Conservation (phyloP, 2,888 invertebrate genomes). For the Deilephila porcellus region DNA sequence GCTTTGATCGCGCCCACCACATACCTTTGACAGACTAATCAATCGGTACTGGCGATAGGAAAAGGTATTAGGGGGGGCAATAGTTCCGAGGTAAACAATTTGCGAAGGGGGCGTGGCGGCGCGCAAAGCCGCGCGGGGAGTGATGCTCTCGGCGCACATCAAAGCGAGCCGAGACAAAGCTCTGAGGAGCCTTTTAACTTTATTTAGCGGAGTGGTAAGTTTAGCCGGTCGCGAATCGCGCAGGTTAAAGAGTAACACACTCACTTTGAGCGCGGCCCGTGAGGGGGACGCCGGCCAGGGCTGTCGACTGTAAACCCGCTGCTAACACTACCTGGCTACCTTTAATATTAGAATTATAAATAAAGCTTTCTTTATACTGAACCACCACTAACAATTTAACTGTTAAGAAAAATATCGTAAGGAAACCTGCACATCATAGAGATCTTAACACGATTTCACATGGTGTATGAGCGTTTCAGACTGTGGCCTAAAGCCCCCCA, state of each 20-base stretch:
- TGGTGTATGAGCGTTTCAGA: too few species aligned
- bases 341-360: too few species aligned
- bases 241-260: slow-evolving; percentile 85
- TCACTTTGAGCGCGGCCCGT: slow-evolving; percentile 74
- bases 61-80: slow-evolving; percentile 82
- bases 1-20: slow-evolving; percentile 65
- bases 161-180: slow-evolving; percentile 84
- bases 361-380: too few species aligned
- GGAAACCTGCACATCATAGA: too few species aligned
- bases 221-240: slow-evolving; percentile 84
- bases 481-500: too few species aligned
- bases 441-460: too few species aligned
- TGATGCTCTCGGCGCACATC: slow-evolving; percentile 72
- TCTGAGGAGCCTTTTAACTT: slow-evolving; percentile 84
- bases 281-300: slow-evolving; percentile 59
- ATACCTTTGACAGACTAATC: slow-evolving; percentile 66
- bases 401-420: too few species aligned
- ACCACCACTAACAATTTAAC: too few species aligned
- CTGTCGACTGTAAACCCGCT: slow-evolving; percentile 42
- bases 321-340: too few species aligned
- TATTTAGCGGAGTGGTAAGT: slow-evolving; percentile 85
- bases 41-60: slow-evolving; percentile 76
- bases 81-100: slow-evolving; percentile 83
- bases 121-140: slow-evolving; percentile 39
- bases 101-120: slow-evolving; percentile 60